Percentiles rank a stretch among this genome's conserved stretches.
Evolutionary conservation across 2,797 vertebrate species (phyloP).

Genomic region (Myotis findleyi): DNA sequence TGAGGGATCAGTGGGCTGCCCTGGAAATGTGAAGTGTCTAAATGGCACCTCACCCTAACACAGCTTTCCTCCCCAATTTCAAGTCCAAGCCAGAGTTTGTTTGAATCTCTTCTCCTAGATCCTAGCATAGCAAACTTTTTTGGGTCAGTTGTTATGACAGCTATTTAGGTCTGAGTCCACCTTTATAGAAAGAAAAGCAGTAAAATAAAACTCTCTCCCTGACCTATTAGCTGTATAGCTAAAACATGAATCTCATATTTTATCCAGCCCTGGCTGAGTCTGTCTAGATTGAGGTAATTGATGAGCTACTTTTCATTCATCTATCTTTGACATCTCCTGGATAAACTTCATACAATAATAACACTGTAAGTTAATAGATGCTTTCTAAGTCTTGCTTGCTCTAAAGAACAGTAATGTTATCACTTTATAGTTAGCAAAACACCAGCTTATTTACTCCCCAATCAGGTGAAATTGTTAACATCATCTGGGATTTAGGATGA

Average conservation of each 20-base stretch:
- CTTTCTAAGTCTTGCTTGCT: neutral
- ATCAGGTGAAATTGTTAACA: neutral
- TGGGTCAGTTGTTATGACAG: neutral
- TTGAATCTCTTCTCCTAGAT: neutral
- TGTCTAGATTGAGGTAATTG: neutral
- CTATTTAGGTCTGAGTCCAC: neutral
- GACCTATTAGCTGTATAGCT: neutral
- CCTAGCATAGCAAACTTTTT: neutral
- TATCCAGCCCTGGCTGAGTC: neutral
- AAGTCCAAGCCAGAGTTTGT: neutral
- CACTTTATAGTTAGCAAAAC: constrained; percentile 9
- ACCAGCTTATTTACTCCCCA: constrained; percentile 14
- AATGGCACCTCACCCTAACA: neutral
- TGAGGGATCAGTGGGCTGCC: neutral
- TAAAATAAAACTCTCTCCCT: constrained; percentile 38
- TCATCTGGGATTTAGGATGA: constrained; percentile 30
- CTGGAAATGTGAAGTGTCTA: constrained; percentile 24
- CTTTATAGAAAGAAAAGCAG: neutral
- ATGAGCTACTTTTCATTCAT: neutral
- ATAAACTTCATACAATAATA: neutral
- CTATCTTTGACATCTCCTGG: neutral
- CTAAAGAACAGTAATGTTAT: neutral
- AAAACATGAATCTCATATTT: neutral
- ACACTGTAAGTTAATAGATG: neutral
- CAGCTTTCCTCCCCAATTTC: neutral